Evolutionary conservation across 2,113 vertebrate species (phyloP), one percentile per base, ranked within the genome.

Genomic region (Xerus inauris): DNA sequence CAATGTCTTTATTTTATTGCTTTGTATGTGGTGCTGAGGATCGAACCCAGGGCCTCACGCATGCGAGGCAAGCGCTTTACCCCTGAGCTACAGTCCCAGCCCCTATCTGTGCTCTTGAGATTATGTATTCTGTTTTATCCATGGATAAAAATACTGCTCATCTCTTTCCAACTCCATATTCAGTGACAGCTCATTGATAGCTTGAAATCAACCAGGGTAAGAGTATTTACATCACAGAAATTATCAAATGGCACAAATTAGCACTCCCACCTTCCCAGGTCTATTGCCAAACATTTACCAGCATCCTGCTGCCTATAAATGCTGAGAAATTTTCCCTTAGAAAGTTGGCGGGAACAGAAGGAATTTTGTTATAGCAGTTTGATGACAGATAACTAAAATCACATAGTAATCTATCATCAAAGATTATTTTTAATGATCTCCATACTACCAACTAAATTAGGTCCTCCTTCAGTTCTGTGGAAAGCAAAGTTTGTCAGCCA

Each of bases 281-380:
- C 40, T 30, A 35, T 35, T 75, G 32, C 83, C 87, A 91, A 89
- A 84, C 24, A 28, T 79, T 92, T 72, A 79, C 28, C 82, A 84
- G 57, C 32, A 54, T 40, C 87, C 17, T 30, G 22, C 84, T 69
- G n/a, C 35, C 40, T 62, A 1, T 54, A 45, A 64, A 45, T 47
- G 45, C 32, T 81, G 59, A 71, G 77, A 86, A 94, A 71, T 14
- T 28, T 67, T 45, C 40, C 57, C 30, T 80, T 69, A 64, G 57
- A 88, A 96, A 94, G 87, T 45, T 91, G 84, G 35, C 73, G 62
- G 87, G 54, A 89, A 89, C 19, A 8, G 42, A 72, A 95, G 71
- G 40, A 72, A 19, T 83, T 83, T 92, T 89, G 79, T 90, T 90
- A 94, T 11, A 89, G 24, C 28, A 35, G 47, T 26, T 69, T 24